Evolutionary conservation across 2,113 vertebrate species (phyloP), one percentile per base, ranked within the genome.

Genomic region (Austrofundulus limnaeus): DNA sequence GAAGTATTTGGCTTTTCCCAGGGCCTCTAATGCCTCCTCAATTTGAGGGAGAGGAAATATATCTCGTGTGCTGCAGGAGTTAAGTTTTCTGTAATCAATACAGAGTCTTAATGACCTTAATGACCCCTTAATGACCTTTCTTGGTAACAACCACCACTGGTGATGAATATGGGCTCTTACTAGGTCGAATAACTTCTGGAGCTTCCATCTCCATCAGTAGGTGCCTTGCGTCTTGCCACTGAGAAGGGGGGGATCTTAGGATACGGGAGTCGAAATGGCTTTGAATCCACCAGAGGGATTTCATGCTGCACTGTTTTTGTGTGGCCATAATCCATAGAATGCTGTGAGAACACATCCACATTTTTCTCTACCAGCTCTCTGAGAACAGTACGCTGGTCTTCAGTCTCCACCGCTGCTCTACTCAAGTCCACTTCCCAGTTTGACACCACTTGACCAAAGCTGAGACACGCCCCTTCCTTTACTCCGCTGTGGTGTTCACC

Each of bases 261-360:
- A 11, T 72, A 58, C 1, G 63, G 57, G 0, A 78, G 58, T 0
- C 11, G 15, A 20, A 72, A 67, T 0, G 68, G 63, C 21, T 25
- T 50, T 1, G 56, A 37, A 1, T 63, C 42, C 1, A 61, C 46
- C 61, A 71, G 51, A 1, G 74, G 62, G 5, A 77, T 31, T 21
- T 77, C 39, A 0, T 77, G 62, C 7, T 62, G 50, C 6, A 63
- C 58, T 0, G 64, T 78, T 0, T 63, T 62, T 46, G 58, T 72
- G n/a, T 68, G 64, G 0, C 75, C 57, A 2, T 52, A 61, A 9
- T 71, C 68, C 1, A 14, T 7, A 5, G 48, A 12, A 10, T 71
- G 45, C 11, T 66, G 62, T 0, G 59, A 63, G 25, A 73, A 73
- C 2, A 65, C 51, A 48, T 12, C 47, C 13, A 1, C 14, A 14